Conservation (phyloP, 37 sponge, comb jelly and placozoan species). For the Aphrocallistes beatrix region DNA sequence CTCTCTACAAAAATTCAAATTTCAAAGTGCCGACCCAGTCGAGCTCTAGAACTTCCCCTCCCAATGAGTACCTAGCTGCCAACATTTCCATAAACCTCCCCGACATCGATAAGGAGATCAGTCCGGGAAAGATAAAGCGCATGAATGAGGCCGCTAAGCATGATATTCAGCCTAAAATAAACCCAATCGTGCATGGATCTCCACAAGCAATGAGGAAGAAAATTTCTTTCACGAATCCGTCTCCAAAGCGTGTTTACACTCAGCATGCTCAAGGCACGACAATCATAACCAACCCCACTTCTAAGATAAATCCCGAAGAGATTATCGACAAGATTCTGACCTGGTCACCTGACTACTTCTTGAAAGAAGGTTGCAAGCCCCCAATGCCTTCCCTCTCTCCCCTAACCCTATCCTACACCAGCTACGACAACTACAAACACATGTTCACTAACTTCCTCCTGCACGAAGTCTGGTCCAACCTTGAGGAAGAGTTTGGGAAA, state of each 20-base stretch:
- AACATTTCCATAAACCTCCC: not conserved
- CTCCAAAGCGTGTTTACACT: not conserved
- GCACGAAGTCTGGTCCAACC: not conserved
- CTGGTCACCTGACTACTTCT: not conserved
- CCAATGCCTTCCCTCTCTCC: not conserved
- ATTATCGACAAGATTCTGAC: not conserved
- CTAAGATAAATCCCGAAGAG: not conserved
- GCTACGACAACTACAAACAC: conserved; percentile 4
- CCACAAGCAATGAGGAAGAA: no score
- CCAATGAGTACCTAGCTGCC: not conserved
- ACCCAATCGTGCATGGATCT: no score
- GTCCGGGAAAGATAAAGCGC: not conserved
- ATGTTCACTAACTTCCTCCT: not conserved
- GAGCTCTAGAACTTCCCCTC: not conserved
- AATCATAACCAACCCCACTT: not conserved
- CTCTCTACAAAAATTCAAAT: not conserved
- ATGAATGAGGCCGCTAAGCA: not conserved
- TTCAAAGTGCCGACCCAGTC: not conserved
- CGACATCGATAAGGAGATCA: not conserved
- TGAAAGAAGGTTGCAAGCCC: not conserved
- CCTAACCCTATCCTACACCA: not conserved
- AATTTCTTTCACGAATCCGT: no score
- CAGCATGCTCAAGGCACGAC: not conserved
- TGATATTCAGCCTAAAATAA: not conserved
- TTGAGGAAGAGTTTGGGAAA: not conserved